Evolutionary conservation across 2,888 invertebrate genomes (phyloP), one percentile per base, ranked within the genome.

Genomic region (Teleiodes luculella): DNA sequence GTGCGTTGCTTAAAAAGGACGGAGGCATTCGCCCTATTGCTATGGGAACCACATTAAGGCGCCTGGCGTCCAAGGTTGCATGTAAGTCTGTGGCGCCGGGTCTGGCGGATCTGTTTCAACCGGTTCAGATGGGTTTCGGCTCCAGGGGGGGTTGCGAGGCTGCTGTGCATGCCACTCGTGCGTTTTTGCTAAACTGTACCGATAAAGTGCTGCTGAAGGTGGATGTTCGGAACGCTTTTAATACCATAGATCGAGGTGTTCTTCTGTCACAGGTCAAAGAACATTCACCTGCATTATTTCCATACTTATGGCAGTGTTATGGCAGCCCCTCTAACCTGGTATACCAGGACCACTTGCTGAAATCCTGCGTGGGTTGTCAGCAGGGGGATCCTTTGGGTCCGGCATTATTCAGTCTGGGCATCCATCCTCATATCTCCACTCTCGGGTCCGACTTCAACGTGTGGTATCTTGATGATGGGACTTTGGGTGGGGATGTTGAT

Each of bases 11-110:
- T 28, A 51, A 51, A 20, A 51, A 51, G 13, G 51, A 51, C 16
- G 51, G 51, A 11, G 41, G 51, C 39, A 33, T 51, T 4, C 28
- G 51, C 2, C 51, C 51, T 6, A 51, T 51, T 10, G 51, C 51
- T 3, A 39, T 51, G 10, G 41, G 51, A 8, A 41, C 16, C 14
- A 51, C 51, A 2, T n/a, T 51, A n/a, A 28, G 51, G 14, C 39
- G 51, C 8, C 1, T 51, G 1, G 39, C 18, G n/a, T 30, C 51
- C 31, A 41, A 51, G 16, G 18, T 41, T 6, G 8, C 28, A n/a
- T 51, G 43, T n/a, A 14, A n/a, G 14, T 16, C 14, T 13, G 13
- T 51, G 6, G 6, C 11, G 1, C 39, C 41, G 4, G 13, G 11
- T 11, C 14, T 51, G 10, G 3, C 30, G 6, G 10, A 28, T 0